A percentile compares a stretch with the other conserved stretches of the same genome.
Conservation (phyloP, 1,140 invertebrate genomes). For the Saccostrea glomerata region DNA sequence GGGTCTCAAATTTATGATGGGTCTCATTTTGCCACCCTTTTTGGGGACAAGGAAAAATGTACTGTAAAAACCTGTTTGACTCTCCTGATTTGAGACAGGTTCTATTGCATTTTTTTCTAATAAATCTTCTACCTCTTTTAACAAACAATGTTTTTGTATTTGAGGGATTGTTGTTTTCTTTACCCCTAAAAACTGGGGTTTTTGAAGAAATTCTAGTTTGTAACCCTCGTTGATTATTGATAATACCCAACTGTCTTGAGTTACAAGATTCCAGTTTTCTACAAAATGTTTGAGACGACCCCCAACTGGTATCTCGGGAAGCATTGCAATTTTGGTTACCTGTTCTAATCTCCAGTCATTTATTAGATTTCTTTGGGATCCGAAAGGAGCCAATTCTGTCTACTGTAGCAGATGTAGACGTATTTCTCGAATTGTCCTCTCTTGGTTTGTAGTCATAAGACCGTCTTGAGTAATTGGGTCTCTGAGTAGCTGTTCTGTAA, state of each 20-base stretch:
- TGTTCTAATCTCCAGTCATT: conserved; percentile 28
- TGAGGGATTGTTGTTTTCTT: too few species aligned
- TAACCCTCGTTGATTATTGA: conserved; percentile 40
- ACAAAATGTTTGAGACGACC: conserved; percentile 41
- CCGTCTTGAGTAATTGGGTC: background rate
- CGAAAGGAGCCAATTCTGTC: conserved; percentile 24
- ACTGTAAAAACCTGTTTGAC: conserved; percentile 55
- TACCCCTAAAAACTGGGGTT: background rate
- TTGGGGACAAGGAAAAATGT: conserved; percentile 59
- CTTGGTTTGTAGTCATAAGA: background rate
- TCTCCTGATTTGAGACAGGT: background rate
- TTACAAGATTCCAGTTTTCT: conserved; percentile 33
- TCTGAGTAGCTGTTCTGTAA: background rate
- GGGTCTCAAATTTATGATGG: conserved; percentile 45
- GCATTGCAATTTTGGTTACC: background rate
- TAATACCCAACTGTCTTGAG: background rate
- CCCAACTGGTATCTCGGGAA: conserved; percentile 39
- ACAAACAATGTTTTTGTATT: conserved; percentile 16
- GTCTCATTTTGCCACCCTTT: conserved; percentile 47
- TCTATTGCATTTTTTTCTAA: conserved; percentile 27
- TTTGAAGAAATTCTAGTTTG: conserved; percentile 42
- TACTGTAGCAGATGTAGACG: background rate
- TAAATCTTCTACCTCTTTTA: conserved; percentile 36
- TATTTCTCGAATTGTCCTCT: background rate
- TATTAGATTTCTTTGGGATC: background rate